Percentiles rank a stretch among this genome's conserved stretches.
Conservation (phyloP, 2,797 vertebrate species). For the Aldrovandia affinis region DNA sequence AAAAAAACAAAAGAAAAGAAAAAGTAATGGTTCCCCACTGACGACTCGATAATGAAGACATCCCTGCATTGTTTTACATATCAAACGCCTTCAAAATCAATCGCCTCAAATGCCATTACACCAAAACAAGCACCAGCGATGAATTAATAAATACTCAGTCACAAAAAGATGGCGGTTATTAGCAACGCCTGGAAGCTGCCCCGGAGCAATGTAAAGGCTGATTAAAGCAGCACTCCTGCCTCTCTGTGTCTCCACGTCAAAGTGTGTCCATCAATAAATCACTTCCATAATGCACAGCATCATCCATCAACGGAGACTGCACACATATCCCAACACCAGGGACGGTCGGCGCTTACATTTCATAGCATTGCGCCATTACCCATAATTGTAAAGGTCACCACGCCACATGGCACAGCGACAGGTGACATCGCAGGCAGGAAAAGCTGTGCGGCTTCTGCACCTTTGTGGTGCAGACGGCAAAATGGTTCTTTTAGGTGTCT, state of each 20-base stretch:
- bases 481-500: not conserved
- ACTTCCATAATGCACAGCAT: not conserved
- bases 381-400: not conserved
- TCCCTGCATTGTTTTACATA: constrained; percentile 4
- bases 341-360: not conserved
- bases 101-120: not conserved
- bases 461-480: not conserved
- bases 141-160: not conserved
- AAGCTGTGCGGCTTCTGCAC: not conserved
- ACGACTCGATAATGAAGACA: not conserved
- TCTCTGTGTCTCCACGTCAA: not conserved
- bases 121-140: not conserved
- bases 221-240: constrained; percentile 15
- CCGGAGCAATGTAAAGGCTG: not conserved
- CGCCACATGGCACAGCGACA: not conserved
- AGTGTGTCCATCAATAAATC: constrained; percentile 9
- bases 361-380: not conserved
- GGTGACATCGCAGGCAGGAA: not conserved
- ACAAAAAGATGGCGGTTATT: constrained; percentile 12
- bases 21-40: not conserved
- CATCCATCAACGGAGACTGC: not conserved
- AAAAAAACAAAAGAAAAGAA: not conserved
- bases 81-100: not conserved
- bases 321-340: not conserved
- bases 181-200: not conserved